Conservation (phyloP, 2,113 vertebrate genomes). For the Anseranas semipalmata region DNA sequence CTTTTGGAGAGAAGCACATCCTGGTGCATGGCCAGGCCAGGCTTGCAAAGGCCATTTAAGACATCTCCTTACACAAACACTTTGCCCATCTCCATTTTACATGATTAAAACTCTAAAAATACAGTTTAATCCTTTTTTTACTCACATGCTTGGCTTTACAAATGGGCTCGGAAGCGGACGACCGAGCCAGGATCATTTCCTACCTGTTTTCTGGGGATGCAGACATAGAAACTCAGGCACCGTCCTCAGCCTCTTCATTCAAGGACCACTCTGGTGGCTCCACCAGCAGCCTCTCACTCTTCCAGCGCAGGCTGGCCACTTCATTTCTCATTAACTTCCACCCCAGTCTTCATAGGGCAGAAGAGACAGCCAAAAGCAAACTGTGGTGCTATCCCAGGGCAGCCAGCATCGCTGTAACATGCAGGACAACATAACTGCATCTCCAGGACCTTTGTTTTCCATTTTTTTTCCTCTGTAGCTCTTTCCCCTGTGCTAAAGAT, state of each 20-base stretch:
- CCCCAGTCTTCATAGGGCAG: neutral
- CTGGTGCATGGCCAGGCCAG: neutral
- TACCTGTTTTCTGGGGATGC: neutral
- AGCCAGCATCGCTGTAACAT: rapidly evolving
- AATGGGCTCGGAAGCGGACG: neutral
- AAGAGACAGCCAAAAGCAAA: neutral
- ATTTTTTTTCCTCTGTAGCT: neutral
- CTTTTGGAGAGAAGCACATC: neutral
- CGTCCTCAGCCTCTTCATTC: neutral
- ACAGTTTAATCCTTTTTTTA: neutral
- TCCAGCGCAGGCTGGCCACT: neutral
- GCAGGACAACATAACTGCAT: neutral
- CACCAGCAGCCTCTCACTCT: neutral
- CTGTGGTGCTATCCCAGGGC: neutral
- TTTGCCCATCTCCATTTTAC: neutral
- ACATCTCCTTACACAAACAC: neutral
- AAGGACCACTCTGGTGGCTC: neutral
- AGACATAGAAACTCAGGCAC: neutral
- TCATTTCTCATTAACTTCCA: neutral
- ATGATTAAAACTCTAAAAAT: neutral
- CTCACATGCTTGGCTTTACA: neutral
- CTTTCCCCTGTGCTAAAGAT: neutral
- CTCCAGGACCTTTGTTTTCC: neutral
- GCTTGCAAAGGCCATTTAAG: neutral
- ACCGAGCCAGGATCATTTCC: neutral